Evolutionary conservation across 2,113 vertebrate species (phyloP).

Genomic region (Regulus satrapa): DNA sequence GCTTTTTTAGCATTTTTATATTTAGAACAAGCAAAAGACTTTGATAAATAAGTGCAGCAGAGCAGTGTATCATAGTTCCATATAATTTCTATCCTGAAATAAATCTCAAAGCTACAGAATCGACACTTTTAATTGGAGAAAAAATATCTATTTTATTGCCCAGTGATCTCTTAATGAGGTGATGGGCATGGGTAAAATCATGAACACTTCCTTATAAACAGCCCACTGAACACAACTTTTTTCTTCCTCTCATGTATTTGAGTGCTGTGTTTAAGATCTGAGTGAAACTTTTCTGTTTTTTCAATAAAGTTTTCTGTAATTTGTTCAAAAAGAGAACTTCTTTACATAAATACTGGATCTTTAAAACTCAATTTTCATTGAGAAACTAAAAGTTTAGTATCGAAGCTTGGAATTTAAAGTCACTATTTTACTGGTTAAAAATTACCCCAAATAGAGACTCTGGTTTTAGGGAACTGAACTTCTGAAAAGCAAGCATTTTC

Average conservation of each 20-base stretch:
- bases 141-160: not conserved
- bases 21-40: not conserved
- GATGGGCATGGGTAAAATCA: rapidly evolving
- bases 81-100: not conserved
- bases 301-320: not conserved
- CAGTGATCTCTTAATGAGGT: not conserved
- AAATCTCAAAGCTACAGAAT: not conserved
- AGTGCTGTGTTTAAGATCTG: not conserved
- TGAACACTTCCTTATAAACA: not conserved
- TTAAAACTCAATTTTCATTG: not conserved
- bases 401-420: not conserved
- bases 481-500: not conserved
- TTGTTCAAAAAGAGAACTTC: not conserved
- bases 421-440: not conserved
- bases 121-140: not conserved
- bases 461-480: not conserved
- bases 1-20: not conserved
- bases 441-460: not conserved
- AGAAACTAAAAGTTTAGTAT: not conserved
- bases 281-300: not conserved
- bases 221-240: not conserved
- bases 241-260: not conserved
- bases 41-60: not conserved
- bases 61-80: not conserved
- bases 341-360: not conserved